Conservation (phyloP, 2,888 invertebrate species). For the Mellilla xanthometata region DNA sequence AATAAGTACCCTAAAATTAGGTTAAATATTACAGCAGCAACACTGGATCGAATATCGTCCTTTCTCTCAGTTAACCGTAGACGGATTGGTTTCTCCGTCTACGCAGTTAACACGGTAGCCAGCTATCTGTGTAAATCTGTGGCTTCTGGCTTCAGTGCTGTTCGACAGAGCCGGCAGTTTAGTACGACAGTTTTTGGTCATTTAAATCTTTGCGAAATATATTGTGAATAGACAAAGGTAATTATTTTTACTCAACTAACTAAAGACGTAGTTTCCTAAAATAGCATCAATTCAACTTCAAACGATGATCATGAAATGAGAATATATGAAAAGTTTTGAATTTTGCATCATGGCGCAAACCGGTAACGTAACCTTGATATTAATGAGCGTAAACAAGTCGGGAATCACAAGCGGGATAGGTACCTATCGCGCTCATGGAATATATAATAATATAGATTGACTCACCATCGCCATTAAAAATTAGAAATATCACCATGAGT, state of each 20-base stretch:
- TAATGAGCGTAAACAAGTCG: slow-evolving; percentile 13
- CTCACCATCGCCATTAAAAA: no score
- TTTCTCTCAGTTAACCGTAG: no score
- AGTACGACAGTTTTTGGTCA: slow-evolving; percentile 29
- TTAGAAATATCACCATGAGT: no score
- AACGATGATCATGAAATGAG: background rate
- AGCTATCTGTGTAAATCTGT: no score
- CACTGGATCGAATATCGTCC: no score
- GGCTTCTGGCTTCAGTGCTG: slow-evolving; percentile 29
- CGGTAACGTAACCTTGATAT: slow-evolving; percentile 26
- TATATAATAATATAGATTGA: slow-evolving; percentile 26
- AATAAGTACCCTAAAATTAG: no score
- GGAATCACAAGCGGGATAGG: slow-evolving; percentile 15
- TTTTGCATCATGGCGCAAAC: slow-evolving; percentile 23
- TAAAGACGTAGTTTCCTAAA: no score
- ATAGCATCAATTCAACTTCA: no score
- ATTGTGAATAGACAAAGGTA: slow-evolving; percentile 14
- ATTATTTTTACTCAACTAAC: background rate
- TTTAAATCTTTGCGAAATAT: slow-evolving; percentile 21
- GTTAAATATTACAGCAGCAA: no score
- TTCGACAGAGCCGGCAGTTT: slow-evolving; percentile 19
- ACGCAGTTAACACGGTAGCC: no score
- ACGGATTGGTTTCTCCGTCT: no score
- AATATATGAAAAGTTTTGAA: background rate
- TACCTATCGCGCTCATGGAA: slow-evolving; percentile 5